phyloP scores from a whole-genome alignment of 1,140 invertebrate genomes.

The Drosophila chauvacae region DNA sequence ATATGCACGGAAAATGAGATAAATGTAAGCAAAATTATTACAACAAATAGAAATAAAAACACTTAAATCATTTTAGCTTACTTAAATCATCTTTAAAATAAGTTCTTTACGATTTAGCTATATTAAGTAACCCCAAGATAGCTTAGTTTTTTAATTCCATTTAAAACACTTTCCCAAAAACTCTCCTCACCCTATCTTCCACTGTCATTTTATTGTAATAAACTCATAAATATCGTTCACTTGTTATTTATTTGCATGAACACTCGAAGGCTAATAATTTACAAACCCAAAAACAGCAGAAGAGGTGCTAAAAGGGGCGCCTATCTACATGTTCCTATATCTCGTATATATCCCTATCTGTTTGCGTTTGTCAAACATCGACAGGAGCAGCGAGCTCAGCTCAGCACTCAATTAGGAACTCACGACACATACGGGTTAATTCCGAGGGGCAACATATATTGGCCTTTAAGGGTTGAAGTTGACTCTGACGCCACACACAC shows the following conservation, averaged over 20 bases:
- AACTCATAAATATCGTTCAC: constrained; percentile 63
- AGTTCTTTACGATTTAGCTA: neutral
- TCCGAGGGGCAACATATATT: constrained; percentile 7
- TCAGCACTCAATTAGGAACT: constrained; percentile 76
- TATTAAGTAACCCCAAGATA: neutral
- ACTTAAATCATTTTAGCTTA: neutral
- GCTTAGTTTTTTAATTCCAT: neutral
- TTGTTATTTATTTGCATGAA: constrained; percentile 77
- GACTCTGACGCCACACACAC: constrained; percentile 20
- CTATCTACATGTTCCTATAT: constrained; percentile 47
- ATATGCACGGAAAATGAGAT: neutral
- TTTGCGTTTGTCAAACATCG: constrained; percentile 79
- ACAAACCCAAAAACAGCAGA: constrained; percentile 4
- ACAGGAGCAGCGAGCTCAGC: neutral
- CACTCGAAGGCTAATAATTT: constrained; percentile 45
- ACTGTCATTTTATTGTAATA: constrained; percentile 1
- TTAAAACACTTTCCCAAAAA: neutral
- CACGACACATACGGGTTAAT: constrained; percentile 40
- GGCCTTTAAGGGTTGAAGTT: constrained; percentile 42
- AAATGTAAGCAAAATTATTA: neutral
- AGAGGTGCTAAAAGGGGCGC: constrained; percentile 46
- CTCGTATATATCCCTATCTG: constrained; percentile 29
- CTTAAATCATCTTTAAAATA: neutral
- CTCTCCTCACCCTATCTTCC: neutral
- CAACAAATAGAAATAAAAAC: too few species aligned